phyloP scores from a whole-genome alignment of 2,113 vertebrate genomes.

The Tursiops truncatus region DNA sequence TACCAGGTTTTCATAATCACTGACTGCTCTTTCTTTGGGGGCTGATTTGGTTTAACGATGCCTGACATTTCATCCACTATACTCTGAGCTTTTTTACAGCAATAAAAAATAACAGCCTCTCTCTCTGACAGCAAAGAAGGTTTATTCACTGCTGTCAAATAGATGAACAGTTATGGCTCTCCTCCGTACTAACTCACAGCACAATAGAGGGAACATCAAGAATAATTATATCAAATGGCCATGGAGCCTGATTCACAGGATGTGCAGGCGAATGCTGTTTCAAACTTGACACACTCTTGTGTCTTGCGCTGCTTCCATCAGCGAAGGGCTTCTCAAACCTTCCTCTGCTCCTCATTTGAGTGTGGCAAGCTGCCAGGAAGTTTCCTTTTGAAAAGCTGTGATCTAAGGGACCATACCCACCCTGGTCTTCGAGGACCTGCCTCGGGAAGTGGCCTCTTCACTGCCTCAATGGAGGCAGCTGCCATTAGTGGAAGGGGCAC shows the following conservation, averaged over 20 bases:
- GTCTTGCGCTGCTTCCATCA: not conserved
- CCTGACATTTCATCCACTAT: conserved; percentile 68
- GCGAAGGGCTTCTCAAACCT: not conserved
- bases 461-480: not conserved
- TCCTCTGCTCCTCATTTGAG: not conserved
- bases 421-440: not conserved
- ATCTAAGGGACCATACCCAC: not conserved
- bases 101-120: conserved; percentile 56
- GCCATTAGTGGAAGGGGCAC: conserved; percentile 39
- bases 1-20: conserved; percentile 48
- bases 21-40: not conserved
- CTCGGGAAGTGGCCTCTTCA: not conserved
- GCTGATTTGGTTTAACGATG: conserved; percentile 71
- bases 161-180: not conserved
- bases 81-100: conserved; percentile 49
- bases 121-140: conserved; percentile 47
- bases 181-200: not conserved
- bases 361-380: not conserved
- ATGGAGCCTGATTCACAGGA: not conserved
- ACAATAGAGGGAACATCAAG: not conserved
- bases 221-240: conserved; percentile 43
- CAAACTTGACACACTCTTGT: not conserved
- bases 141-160: not conserved
- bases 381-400: not conserved
- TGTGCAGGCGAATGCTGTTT: not conserved